Conservation (phyloP, 2,888 invertebrate species). For the Eutolmus rufibarbis region DNA sequence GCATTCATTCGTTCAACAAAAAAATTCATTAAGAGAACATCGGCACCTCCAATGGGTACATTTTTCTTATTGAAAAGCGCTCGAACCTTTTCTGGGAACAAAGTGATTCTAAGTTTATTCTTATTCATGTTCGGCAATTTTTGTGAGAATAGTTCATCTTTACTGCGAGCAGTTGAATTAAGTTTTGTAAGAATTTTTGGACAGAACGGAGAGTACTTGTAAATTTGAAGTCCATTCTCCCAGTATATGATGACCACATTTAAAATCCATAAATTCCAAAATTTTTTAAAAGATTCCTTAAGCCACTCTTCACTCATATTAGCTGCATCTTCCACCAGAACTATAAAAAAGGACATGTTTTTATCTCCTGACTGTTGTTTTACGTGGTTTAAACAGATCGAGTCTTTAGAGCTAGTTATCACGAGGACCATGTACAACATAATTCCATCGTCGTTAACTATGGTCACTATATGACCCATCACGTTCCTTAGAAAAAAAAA, state of each 20-base stretch:
- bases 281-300: slow-evolving; percentile 63
- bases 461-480: slow-evolving; percentile 45
- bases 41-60: slow-evolving; percentile 58
- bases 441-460: slow-evolving; percentile 56
- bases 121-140: slow-evolving; percentile 56
- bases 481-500: background rate
- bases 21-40: slow-evolving; percentile 61
- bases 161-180: slow-evolving; percentile 40
- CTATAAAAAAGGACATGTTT: slow-evolving; percentile 56
- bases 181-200: slow-evolving; percentile 60
- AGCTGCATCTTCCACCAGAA: slow-evolving; percentile 53
- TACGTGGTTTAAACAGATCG: slow-evolving; percentile 54
- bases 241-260: slow-evolving; percentile 61
- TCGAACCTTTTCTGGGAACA: slow-evolving; percentile 61
- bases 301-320: slow-evolving; percentile 54
- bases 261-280: slow-evolving; percentile 66
- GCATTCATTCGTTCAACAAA: slow-evolving; percentile 63
- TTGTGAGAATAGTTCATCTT: slow-evolving; percentile 55
- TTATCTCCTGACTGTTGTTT: slow-evolving; percentile 57
- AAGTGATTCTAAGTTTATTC: slow-evolving; percentile 55
- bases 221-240: slow-evolving; percentile 61
- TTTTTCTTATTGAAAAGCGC: slow-evolving; percentile 55
- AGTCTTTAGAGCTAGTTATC: slow-evolving; percentile 54
- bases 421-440: slow-evolving; percentile 58
- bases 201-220: slow-evolving; percentile 66